phyloP scores from a whole-genome alignment of 2,113 vertebrate species.

The Spea multiplicata region DNA sequence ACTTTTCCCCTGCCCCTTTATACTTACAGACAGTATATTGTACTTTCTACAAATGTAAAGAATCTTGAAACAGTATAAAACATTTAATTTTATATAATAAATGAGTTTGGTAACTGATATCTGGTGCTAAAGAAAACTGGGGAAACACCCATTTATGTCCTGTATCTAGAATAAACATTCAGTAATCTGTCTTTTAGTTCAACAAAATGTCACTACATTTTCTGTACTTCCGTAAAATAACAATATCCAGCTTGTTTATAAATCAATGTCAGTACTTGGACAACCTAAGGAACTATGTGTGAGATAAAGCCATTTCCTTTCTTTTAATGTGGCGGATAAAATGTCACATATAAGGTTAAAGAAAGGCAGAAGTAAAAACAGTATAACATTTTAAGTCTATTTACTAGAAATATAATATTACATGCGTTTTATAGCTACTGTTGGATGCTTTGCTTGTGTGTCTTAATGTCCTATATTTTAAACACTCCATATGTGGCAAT shows the following conservation, averaged over 20 bases:
- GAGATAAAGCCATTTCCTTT: slow-evolving; percentile 25
- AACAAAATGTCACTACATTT: slow-evolving; percentile 28
- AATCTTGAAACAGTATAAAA: too few species aligned
- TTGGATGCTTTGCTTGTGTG: not conserved
- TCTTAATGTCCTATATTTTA: too few species aligned
- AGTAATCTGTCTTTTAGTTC: slow-evolving; percentile 20
- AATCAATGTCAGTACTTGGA: slow-evolving; percentile 31
- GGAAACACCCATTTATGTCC: slow-evolving; percentile 14
- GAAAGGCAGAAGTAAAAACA: not conserved
- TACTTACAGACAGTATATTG: too few species aligned
- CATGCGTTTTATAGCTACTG: not conserved
- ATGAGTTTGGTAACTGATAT: not conserved
- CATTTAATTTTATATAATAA: too few species aligned
- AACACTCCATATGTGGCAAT: too few species aligned
- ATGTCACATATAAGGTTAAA: not conserved
- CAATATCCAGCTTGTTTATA: slow-evolving; percentile 20
- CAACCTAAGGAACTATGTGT: slow-evolving; percentile 13
- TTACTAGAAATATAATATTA: too few species aligned
- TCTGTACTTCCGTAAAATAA: slow-evolving; percentile 34
- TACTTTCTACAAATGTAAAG: too few species aligned
- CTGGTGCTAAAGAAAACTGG: slow-evolving; percentile 20
- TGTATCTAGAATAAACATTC: slow-evolving; percentile 40
- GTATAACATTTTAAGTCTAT: too few species aligned
- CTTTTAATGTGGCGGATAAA: not conserved
- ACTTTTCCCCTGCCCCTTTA: too few species aligned